Evolutionary conservation across 2,113 vertebrate species (phyloP), one percentile per base, ranked within the genome.

Genomic region (Benitochromis conjunctus): DNA sequence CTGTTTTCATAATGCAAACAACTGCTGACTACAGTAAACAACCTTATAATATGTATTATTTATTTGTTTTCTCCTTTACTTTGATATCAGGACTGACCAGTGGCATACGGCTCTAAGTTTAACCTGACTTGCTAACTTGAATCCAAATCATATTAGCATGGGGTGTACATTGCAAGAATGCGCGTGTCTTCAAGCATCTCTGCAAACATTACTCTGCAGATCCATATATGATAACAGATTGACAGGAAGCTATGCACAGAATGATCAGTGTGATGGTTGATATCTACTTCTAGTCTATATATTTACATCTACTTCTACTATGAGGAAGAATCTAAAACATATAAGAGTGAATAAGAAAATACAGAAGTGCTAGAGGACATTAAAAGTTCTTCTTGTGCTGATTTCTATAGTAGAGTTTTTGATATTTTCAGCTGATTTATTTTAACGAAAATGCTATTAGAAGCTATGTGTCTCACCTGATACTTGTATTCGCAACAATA

Each of bases 21-120:
- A 24, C 38, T 43, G 38, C 62, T 66, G 34, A 66, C 38, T 38
- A 66, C 1, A 4, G 62, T 41, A 21, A 41, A 66, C 11, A 11
- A 66, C 19, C 36, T 21, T 1, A 38, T 66, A 66, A 66, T 66
- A 21, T 38, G 34, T 38, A 66, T 21, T 0, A 0, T 62, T 62
- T 62, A 29, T 31, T 60, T 19, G 29, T 19, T n/a, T 6, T 62
- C 31, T 12, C 31, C 29, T 62, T n/a, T 62, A 62, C 9, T 64
- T 64, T 36, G 60, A 64, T 36, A 36, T 64, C 36, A 10, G 31
- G 31, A 38, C 31, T 2, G 18, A 36, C 3, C 58, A 64, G 18
- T 7, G 31, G 18, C 60, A 36, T n/a, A 64, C 2, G 0, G 60
- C 60, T 64, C 60, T 36, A 64, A 64, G 60, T 36, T 0, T 36